Conservation (phyloP, 2,888 invertebrate genomes). For the Carabus problematicus region DNA sequence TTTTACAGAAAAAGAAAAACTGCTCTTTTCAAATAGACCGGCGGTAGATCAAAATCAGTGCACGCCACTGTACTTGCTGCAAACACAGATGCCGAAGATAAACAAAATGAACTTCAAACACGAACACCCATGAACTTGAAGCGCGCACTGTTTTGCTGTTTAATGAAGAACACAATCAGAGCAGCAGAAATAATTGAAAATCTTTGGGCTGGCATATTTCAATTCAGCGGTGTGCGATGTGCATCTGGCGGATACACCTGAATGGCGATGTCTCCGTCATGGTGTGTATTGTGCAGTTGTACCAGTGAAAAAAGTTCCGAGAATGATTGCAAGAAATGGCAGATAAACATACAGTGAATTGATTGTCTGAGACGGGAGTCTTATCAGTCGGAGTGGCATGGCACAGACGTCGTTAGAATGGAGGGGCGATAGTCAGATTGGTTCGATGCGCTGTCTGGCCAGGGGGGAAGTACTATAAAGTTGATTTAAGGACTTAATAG, state of each 20-base stretch:
- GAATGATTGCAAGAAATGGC: conserved; percentile 4
- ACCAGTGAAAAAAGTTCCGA: conserved; percentile 14
- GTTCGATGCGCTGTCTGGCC: conserved; percentile 20
- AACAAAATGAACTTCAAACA: neutral
- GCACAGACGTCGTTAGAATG: conserved; percentile 13
- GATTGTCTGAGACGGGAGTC: conserved; percentile 28
- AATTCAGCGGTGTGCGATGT: neutral
- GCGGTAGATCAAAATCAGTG: no score
- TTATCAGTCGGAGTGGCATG: conserved; percentile 19
- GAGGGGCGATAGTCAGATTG: conserved; percentile 32
- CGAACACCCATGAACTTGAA: conserved; percentile 8
- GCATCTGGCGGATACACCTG: neutral
- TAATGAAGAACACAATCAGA: conserved; percentile 9
- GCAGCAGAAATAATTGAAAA: conserved; percentile 9
- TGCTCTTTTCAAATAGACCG: no score
- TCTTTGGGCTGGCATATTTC: neutral
- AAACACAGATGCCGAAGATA: conserved; percentile 5
- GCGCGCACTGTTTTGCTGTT: conserved; percentile 1
- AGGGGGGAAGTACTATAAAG: conserved; percentile 33
- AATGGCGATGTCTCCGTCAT: neutral
- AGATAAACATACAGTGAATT: conserved; percentile 33
- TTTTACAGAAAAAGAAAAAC: no score
- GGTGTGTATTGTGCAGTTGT: neutral
- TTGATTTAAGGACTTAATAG: conserved; percentile 38
- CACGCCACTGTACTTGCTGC: no score